These are phyloP conservation scores for Machaerirhynchus nigripectus DNA, from an alignment of 2,113 vertebrate species.

Conservation along the genomic window DNA sequence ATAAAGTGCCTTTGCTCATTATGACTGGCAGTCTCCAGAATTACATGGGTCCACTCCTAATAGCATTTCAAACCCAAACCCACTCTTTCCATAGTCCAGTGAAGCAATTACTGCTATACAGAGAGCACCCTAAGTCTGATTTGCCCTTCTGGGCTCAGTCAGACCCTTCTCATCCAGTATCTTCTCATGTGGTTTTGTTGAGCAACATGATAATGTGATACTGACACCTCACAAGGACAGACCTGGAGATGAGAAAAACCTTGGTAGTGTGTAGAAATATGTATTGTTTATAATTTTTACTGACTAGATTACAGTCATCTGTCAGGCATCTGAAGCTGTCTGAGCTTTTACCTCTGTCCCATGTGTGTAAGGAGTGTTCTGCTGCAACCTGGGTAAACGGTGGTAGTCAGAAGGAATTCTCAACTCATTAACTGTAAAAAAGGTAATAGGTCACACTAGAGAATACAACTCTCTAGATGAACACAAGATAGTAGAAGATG, in stretches of 20 bases:
- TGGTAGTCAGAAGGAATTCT: background rate
- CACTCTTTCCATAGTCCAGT: background rate
- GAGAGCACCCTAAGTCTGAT: background rate
- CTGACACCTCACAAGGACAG: background rate
- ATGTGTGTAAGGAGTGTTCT: background rate
- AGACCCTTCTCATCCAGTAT: background rate
- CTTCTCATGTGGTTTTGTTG: background rate
- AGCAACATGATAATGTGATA: rapidly evolving
- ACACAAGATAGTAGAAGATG: background rate
- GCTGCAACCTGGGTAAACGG: background rate
- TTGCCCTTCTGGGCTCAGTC: background rate
- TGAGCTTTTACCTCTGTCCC: background rate
- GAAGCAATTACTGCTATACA: background rate
- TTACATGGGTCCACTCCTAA: background rate
- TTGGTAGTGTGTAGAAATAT: background rate
- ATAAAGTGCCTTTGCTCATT: background rate
- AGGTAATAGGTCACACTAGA: background rate
- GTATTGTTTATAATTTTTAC: background rate
- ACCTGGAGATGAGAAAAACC: background rate
- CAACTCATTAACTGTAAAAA: background rate
- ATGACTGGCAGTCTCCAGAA: background rate
- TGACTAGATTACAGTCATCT: background rate
- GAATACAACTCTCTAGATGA: background rate
- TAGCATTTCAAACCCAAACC: background rate
- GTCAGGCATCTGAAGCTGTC: background rate